A percentile compares a stretch with the other conserved stretches of the same genome.
Conservation (phyloP, 2,113 vertebrate genomes). For the Odontesthes bonariensis region DNA sequence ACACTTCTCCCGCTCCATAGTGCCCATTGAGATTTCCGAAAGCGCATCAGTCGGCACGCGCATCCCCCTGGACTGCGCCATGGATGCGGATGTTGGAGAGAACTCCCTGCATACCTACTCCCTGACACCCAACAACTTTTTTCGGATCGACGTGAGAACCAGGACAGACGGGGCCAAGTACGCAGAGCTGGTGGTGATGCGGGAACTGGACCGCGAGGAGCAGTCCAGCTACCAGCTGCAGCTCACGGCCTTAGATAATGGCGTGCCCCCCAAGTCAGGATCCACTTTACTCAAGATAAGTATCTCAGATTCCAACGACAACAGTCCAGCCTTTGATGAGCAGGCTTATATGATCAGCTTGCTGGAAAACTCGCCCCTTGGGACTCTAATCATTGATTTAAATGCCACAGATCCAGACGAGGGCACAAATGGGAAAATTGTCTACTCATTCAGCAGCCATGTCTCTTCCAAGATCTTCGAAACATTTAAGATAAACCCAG, state of each 20-base stretch:
- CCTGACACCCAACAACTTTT: conserved; percentile 91
- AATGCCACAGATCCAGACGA: conserved; percentile 99
- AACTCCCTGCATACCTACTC: conserved; percentile 94
- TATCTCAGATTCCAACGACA: conserved; percentile 97
- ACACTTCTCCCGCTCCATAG: conserved; percentile 91
- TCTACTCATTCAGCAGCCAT: conserved; percentile 96
- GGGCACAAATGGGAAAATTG: conserved; percentile 94
- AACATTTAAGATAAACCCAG: conserved; percentile 92
- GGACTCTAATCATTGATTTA: conserved; percentile 92
- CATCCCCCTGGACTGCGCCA: conserved; percentile 92
- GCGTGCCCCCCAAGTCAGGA: conserved; percentile 91
- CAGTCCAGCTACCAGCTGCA: conserved; percentile 91
- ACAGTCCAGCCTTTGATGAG: conserved; percentile 93
- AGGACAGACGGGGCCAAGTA: conserved; percentile 95
- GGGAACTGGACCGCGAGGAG: conserved; percentile 91
- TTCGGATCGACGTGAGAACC: conserved; percentile 91
- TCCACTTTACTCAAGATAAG: conserved; percentile 93
- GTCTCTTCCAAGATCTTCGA: conserved; percentile 92
- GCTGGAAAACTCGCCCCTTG: conserved; percentile 88
- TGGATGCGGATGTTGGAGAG: conserved; percentile 94
- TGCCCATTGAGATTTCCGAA: conserved; percentile 96
- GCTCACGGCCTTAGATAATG: conserved; percentile 92
- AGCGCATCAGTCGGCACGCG: conserved; percentile 95
- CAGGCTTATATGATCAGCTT: conserved; percentile 89
- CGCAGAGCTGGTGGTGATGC: conserved; percentile 92